Percentiles rank a stretch among this genome's conserved stretches.
These are phyloP conservation scores for Pitangus sulphuratus DNA, from an alignment of 2,797 vertebrate species.

Conservation along the genomic window DNA sequence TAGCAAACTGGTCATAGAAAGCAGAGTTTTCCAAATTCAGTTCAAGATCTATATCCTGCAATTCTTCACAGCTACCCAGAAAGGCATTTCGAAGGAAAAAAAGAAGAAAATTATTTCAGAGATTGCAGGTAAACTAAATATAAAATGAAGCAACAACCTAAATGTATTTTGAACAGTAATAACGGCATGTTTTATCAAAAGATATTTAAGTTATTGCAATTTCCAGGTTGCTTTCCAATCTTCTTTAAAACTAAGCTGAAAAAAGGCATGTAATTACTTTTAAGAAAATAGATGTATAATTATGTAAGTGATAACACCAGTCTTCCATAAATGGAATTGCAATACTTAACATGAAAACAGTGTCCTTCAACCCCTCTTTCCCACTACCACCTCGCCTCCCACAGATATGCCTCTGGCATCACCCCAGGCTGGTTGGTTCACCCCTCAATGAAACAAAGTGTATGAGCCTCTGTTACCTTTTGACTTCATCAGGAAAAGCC, in stretches of 20 bases:
- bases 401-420: neutral
- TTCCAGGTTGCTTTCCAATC: neutral
- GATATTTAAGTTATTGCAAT: neutral
- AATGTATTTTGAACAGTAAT: neutral
- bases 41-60: conserved; percentile 91
- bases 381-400: neutral
- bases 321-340: neutral
- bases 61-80: conserved; percentile 87
- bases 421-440: neutral
- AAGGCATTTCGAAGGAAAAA: conserved; percentile 5
- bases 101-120: neutral
- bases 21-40: conserved; percentile 91
- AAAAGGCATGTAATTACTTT: neutral
- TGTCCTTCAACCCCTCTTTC: neutral
- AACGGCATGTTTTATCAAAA: neutral
- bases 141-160: neutral
- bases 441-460: conserved; percentile 29
- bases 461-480: conserved; percentile 64
- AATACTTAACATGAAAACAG: neutral
- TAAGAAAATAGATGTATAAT: neutral
- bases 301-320: neutral
- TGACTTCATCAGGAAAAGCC: conserved; percentile 62
- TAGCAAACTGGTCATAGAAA: conserved; percentile 95
- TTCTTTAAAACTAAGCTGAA: neutral
- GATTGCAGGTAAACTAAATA: neutral